Conservation (phyloP, 1,140 invertebrate genomes). For the Hylaeus volcanicus region DNA sequence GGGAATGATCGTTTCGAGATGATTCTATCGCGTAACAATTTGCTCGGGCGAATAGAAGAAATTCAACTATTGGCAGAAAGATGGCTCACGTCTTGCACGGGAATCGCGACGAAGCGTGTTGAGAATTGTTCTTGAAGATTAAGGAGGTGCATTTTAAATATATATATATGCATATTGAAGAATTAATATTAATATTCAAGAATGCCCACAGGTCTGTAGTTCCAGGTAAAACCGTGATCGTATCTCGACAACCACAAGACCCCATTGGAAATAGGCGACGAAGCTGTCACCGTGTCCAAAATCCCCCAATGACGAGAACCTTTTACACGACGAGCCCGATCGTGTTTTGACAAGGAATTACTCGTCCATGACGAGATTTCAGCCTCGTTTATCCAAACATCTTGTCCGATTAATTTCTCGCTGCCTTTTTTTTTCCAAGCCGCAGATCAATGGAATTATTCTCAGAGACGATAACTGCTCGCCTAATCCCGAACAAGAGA, state of each 20-base stretch:
- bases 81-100: not conserved
- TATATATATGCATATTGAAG: too few relatives aligned
- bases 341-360: conserved; percentile 61
- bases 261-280: conserved; percentile 2
- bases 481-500: conserved; percentile 28
- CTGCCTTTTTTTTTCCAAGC: not conserved
- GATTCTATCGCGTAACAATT: conserved; percentile 39
- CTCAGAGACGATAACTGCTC: conserved; percentile 3
- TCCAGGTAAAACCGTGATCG: not conserved
- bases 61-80: not conserved
- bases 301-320: conserved; percentile 39
- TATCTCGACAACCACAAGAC: conserved; percentile 1
- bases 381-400: conserved; percentile 45
- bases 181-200: too few relatives aligned
- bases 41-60: conserved; percentile 16
- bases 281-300: conserved; percentile 43
- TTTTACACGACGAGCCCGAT: conserved; percentile 30
- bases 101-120: not conserved
- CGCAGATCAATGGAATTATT: conserved; percentile 23
- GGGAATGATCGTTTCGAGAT: not conserved
- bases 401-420: conserved; percentile 37
- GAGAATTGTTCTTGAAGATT: not conserved
- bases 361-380: conserved; percentile 31
- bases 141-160: too few relatives aligned
- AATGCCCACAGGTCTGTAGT: too few relatives aligned